These are phyloP conservation scores for Papilio polyxenes DNA, from an alignment of 1,140 invertebrate species.

Conservation along the genomic window DNA sequence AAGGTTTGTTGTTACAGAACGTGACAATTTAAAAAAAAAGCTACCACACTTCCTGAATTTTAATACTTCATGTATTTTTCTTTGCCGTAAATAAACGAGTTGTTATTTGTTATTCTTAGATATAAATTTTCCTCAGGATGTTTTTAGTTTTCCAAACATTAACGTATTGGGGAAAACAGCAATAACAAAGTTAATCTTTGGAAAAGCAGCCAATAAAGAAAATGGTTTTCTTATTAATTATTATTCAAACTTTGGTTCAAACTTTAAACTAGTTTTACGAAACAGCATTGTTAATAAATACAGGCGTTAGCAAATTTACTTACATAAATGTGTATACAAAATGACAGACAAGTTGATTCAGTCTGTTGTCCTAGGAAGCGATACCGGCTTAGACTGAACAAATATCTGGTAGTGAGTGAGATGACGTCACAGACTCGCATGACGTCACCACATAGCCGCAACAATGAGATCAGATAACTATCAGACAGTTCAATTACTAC, in stretches of 20 bases:
- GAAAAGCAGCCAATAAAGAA: not conserved
- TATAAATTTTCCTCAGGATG: not conserved
- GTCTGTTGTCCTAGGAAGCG: not conserved
- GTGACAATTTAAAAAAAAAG: no score
- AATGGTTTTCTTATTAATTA: not conserved
- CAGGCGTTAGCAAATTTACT: not conserved
- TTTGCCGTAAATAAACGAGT: not conserved
- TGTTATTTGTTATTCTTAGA: not conserved
- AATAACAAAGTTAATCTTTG: not conserved
- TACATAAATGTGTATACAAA: not conserved
- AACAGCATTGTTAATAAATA: not conserved
- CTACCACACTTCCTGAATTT: no score
- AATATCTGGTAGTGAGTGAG: not conserved
- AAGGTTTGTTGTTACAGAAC: not conserved
- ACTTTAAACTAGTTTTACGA: not conserved
- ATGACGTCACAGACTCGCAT: slow-evolving; percentile 16
- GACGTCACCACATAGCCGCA: not conserved
- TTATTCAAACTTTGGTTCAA: no score
- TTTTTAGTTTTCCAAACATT: not conserved
- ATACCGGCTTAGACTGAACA: not conserved
- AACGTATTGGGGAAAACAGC: not conserved
- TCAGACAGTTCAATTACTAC: slow-evolving; percentile 9
- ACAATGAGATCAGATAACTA: not conserved
- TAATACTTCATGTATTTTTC: not conserved
- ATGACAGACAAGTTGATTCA: slow-evolving; percentile 1